phyloP scores from a whole-genome alignment of 1,140 invertebrate species.

The Luehdorfia chinensis region DNA sequence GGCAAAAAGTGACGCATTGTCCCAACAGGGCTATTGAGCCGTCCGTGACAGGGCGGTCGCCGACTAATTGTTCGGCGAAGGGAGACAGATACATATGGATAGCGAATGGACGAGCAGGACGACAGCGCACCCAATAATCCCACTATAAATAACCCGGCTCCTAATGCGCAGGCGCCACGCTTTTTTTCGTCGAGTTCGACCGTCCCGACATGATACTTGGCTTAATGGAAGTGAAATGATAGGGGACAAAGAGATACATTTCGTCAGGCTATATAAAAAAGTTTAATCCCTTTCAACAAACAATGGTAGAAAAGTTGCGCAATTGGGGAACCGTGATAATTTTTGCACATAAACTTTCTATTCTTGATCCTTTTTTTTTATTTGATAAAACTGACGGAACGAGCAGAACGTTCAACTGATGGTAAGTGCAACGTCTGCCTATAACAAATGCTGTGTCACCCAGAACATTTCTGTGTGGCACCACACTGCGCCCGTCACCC shows the following conservation, averaged over 20 bases:
- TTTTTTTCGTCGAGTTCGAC: conserved; percentile 17
- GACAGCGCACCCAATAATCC: conserved; percentile 25
- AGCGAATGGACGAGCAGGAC: conserved; percentile 21
- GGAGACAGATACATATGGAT: conserved; percentile 21
- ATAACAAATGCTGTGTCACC: too few species aligned
- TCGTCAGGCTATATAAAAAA: conserved; percentile 4
- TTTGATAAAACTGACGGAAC: too few species aligned
- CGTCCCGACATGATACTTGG: conserved; percentile 6
- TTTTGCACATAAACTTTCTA: too few species aligned
- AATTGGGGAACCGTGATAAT: neutral
- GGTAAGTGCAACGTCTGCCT: too few species aligned
- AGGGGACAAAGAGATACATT: conserved; percentile 2
- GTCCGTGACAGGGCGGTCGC: conserved; percentile 30
- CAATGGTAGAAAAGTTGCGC: conserved; percentile 1
- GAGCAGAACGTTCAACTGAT: too few species aligned
- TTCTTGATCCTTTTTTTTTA: too few species aligned
- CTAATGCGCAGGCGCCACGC: conserved; percentile 41
- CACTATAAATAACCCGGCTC: conserved; percentile 43
- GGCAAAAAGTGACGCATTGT: conserved; percentile 26
- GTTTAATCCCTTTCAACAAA: conserved; percentile 9
- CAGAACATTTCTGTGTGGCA: too few species aligned
- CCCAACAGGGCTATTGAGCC: conserved; percentile 39
- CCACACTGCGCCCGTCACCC: too few species aligned
- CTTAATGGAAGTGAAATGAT: conserved; percentile 7
- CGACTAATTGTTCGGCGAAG: conserved; percentile 38